Evolutionary conservation across 1,140 invertebrate genomes (phyloP).

Genomic region (Caenorhabditis remanei): DNA sequence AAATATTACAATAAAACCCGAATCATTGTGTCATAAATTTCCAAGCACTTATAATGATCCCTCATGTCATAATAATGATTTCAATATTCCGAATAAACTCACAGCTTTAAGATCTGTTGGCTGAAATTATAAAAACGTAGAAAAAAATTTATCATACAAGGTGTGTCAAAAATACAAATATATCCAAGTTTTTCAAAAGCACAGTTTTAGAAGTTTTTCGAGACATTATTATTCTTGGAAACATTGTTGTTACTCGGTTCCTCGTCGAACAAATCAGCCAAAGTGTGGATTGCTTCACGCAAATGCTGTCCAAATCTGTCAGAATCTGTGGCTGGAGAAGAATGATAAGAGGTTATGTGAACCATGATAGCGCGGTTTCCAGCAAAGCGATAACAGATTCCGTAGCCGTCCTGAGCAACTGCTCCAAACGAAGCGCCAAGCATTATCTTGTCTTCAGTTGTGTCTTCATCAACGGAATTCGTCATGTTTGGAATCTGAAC

Average conservation of each 20-base stretch:
- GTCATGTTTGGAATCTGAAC: slow-evolving; percentile 67
- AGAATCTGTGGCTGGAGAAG: slow-evolving; percentile 43
- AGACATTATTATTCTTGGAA: neutral
- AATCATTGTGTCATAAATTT: slow-evolving; percentile 12
- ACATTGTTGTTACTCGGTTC: slow-evolving; percentile 40
- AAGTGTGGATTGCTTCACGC: slow-evolving; percentile 7
- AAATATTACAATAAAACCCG: neutral
- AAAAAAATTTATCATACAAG: neutral
- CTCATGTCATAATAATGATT: neutral
- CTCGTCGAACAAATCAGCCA: slow-evolving; percentile 42
- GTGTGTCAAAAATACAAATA: neutral
- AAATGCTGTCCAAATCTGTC: slow-evolving; percentile 49
- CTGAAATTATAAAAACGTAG: too few species aligned
- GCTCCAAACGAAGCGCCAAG: slow-evolving; percentile 69
- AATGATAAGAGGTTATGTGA: slow-evolving; percentile 57
- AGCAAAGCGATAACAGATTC: slow-evolving; percentile 71
- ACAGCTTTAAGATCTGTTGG: too few species aligned
- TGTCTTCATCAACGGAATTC: slow-evolving; percentile 69
- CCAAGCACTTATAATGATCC: neutral
- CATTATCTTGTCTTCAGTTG: slow-evolving; percentile 59
- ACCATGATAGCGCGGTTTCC: slow-evolving; percentile 67
- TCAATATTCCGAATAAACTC: neutral
- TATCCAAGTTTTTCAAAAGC: neutral
- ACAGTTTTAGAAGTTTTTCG: neutral
- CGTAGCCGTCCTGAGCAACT: slow-evolving; percentile 68